Evolutionary conservation across 2,797 vertebrate genomes (phyloP).

Genomic region (Paguma larvata): DNA sequence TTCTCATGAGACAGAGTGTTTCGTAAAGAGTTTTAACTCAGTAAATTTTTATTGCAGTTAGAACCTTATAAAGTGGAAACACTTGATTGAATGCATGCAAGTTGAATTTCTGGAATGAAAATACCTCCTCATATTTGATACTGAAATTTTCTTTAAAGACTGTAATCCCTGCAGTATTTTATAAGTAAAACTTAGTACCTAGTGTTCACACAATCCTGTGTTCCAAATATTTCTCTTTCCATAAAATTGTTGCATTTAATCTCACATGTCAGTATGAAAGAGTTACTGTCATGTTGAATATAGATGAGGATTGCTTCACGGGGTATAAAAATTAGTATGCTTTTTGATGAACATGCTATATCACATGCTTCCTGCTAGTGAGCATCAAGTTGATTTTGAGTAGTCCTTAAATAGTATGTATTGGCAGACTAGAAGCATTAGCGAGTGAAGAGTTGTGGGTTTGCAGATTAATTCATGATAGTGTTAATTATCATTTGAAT

Average conservation of each 20-base stretch:
- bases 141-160: conserved; percentile 51
- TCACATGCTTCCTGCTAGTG: conserved; percentile 25
- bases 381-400: conserved; percentile 67
- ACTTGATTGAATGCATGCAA: conserved; percentile 13
- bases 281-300: conserved; percentile 73
- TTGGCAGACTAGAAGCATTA: background rate
- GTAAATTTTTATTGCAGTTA: conserved; percentile 68
- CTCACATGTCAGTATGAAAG: conserved; percentile 73
- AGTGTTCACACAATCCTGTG: conserved; percentile 72
- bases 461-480: conserved; percentile 51
- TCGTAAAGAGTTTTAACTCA: conserved; percentile 50
- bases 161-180: conserved; percentile 68
- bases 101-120: conserved; percentile 58
- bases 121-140: conserved; percentile 19
- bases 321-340: conserved; percentile 45
- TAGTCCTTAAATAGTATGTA: background rate
- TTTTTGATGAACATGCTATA: conserved; percentile 34
- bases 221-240: conserved; percentile 79
- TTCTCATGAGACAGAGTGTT: background rate
- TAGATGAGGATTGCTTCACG: conserved; percentile 36
- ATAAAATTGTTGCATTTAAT: conserved; percentile 76
- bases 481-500: conserved; percentile 27
- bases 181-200: conserved; percentile 78
- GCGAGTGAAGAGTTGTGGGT: conserved; percentile 5
- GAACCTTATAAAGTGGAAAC: conserved; percentile 63